Base-by-base conservation (phyloP, 2,888 invertebrate genomes). In the Kryphioiulus occultus region DNA sequence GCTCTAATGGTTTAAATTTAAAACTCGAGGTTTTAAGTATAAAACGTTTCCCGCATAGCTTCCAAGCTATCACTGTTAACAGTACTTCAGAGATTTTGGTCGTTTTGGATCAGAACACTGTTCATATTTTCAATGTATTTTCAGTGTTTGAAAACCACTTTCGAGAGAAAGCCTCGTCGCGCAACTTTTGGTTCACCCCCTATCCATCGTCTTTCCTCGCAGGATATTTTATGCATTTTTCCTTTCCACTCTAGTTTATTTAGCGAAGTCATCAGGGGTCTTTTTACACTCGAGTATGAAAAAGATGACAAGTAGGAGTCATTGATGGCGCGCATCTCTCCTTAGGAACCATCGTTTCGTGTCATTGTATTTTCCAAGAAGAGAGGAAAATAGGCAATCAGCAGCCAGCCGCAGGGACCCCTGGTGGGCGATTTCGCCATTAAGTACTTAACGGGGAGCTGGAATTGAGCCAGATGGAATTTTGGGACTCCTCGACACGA, bases 351-450 rank as follows among this genome's bases (percentile, higher is more conserved):
- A 68, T 68, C 22, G 68, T 68, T 68, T 26, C 19, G 26, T 68
- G 68, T 68, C 68, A 68, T 68, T 68, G 68, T 68, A 19, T 68
- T 68, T 68, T 68, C 68, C 68, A 68, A 68, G 68, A 68, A 26
- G 68, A 68, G 68, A 68, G 68, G 68, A 68, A 68, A 68, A 68
- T 22, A 68, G 68, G 68, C 68, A 26, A 68, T 68, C 68, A 68
- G 68, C 22, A 68, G 22, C 68, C 26, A 68, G 68, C 68, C 68
- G 68, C 68, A 68, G 26, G 68, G 26, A 68, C 68, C 68, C 68
- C 68, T 68, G 68, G 68, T 68, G 68, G 68, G 68, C 68, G 68
- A 68, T 68, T 68, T 68, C 26, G 68, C 68, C 68, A 68, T 68
- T 68, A 68, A 68, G 68, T 26, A 68, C 26, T 68, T 68, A 68